Evolutionary conservation across 1,140 invertebrate species (phyloP).

Genomic region (Eriocheir sinensis): DNA sequence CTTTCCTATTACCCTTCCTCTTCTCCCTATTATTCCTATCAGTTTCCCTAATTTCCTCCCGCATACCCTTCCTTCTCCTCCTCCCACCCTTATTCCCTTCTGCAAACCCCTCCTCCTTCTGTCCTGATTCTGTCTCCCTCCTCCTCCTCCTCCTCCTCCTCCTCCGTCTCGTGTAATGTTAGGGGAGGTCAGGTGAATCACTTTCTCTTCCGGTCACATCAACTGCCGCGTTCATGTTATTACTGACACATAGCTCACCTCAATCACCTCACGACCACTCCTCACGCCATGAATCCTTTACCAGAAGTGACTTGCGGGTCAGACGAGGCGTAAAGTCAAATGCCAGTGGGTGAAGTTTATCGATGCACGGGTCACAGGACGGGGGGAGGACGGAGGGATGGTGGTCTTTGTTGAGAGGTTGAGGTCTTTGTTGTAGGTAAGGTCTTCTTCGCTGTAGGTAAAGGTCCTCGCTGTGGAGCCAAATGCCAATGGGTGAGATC

Average conservation of each 20-base stretch:
- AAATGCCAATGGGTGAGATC: not conserved
- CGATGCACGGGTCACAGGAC: slow-evolving; percentile 2
- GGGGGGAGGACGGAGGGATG: no score
- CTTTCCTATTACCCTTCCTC: not conserved
- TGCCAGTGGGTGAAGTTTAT: not conserved
- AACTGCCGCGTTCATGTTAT: not conserved
- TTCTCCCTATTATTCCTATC: not conserved
- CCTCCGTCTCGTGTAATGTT: not conserved
- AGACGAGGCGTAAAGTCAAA: not conserved
- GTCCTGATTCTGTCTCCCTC: not conserved
- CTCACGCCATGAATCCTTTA: slow-evolving; percentile 4
- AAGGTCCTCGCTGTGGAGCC: not conserved
- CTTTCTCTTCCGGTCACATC: not conserved
- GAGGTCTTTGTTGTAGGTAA: not conserved
- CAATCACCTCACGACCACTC: not conserved
- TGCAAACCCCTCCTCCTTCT: not conserved
- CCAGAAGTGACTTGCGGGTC: not conserved
- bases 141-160: not conserved
- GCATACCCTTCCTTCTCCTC: not conserved
- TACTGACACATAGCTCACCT: not conserved
- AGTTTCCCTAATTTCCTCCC: not conserved
- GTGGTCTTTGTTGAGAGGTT: not conserved
- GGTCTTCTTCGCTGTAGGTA: no score
- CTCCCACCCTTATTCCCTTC: not conserved
- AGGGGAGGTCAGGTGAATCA: not conserved